Base-by-base conservation (phyloP, 2,113 vertebrate genomes). In the Alethe castanea region DNA sequence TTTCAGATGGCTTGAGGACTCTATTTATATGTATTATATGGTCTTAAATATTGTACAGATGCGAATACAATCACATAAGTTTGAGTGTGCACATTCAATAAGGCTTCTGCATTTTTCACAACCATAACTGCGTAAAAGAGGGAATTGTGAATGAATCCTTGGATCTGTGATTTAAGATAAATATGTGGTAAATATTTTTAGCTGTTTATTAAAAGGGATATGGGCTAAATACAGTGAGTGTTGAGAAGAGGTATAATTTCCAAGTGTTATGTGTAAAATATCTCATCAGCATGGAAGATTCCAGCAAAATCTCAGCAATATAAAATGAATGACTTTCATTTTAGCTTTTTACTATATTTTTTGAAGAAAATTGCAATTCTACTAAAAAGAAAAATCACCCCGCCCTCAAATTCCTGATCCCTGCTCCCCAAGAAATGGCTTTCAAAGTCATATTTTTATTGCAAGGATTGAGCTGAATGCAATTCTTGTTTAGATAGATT, bases 41-140 rank as follows among this genome's bases (percentile, higher is more conserved):
- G 71, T 79, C 97, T 96, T 97, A 97, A 97, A 95, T 96, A 96
- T 83, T 96, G 70, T 93, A 96, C 96, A 97, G 92, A 97, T 97
- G 95, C 82, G 85, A 76, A 90, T 90, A 59, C 29, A 83, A 90
- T 95, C 67, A 19, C 82, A 90, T 87, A 24, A 59, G 90, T 84
- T 93, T 93, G 70, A 67, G 76, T 52, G 38, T 80, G 73, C 44
- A 47, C 70, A 81, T 95, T 96, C 80, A 96, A 22, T 81, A 88
- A 92, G 40, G 71, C 93, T 93, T 95, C 81, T 96, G 73, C 8
- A 0, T 72, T 93, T 85, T 76, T 91, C 79, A 95, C 94, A 94
- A 90, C 77, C 54, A 11, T 94, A 96, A 92, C 90, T 96, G 67
- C 81, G 65, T 85, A 72, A 88, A 95, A 80, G 83, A 94, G 7